These are phyloP conservation scores for Tragelaphus eurycerus DNA, from an alignment of 2,797 vertebrate genomes.

Conservation along the genomic window DNA sequence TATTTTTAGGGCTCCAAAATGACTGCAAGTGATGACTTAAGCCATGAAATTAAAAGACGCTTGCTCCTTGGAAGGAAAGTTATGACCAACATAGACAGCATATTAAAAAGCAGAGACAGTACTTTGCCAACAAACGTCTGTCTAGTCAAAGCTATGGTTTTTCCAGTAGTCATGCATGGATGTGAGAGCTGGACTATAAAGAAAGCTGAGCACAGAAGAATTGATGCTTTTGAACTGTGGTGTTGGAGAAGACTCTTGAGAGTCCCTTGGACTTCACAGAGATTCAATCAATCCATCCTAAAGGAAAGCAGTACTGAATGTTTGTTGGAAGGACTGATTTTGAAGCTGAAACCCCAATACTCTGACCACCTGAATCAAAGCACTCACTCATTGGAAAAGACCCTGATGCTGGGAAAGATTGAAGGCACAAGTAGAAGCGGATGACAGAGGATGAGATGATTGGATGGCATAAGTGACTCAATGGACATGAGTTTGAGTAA, in stretches of 20 bases:
- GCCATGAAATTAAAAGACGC: background rate
- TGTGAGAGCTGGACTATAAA: background rate
- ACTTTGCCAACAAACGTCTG: rapidly evolving
- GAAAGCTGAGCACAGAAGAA: background rate
- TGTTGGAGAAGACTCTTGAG: background rate
- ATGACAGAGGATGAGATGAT: background rate
- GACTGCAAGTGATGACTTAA: background rate
- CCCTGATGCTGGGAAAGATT: background rate
- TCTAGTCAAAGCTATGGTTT: background rate
- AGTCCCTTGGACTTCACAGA: background rate
- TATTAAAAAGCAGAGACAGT: background rate
- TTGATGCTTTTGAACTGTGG: background rate
- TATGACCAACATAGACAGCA: background rate
- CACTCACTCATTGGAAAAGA: background rate
- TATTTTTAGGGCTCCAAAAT: background rate
- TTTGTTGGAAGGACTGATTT: rapidly evolving
- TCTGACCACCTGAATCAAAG: background rate
- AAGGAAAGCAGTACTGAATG: background rate
- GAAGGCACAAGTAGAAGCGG: rapidly evolving
- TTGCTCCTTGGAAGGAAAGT: background rate
- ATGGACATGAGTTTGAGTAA: background rate
- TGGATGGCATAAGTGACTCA: background rate
- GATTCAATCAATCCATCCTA: background rate
- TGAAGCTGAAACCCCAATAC: background rate
- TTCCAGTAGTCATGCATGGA: background rate